Percentiles rank a stretch among this genome's conserved stretches.
Evolutionary conservation across 2,888 invertebrate genomes (phyloP).

Genomic region (Perizoma affinitatum): DNA sequence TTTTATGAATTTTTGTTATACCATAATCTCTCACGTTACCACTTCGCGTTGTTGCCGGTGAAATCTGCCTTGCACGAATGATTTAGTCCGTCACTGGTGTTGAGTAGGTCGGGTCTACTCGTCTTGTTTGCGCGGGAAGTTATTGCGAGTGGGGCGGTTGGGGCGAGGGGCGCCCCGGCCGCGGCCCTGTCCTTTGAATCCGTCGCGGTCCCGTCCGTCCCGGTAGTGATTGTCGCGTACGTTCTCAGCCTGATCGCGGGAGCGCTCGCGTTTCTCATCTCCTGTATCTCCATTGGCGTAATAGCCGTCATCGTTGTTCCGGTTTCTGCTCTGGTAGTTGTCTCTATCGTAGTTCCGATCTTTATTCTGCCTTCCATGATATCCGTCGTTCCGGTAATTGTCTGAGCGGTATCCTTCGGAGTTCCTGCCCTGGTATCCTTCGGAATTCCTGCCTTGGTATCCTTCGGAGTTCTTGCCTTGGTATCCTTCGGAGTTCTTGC

Average conservation of each 20-base stretch:
- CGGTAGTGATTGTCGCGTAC: slow-evolving; percentile 78
- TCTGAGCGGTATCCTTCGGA: slow-evolving; percentile 51
- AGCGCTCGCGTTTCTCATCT: slow-evolving; percentile 69
- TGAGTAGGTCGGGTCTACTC: slow-evolving; percentile 44
- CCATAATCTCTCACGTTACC: slow-evolving; percentile 84
- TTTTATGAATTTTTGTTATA: slow-evolving; percentile 60
- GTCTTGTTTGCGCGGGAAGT: slow-evolving; percentile 64
- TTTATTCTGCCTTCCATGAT: slow-evolving; percentile 61
- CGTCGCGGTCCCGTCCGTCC: slow-evolving; percentile 82
- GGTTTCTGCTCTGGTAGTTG: slow-evolving; percentile 56
- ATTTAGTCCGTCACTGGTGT: slow-evolving; percentile 70
- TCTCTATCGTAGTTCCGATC: slow-evolving; percentile 58
- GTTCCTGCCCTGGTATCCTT: slow-evolving; percentile 22
- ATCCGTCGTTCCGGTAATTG: slow-evolving; percentile 55
- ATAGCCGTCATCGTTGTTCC: slow-evolving; percentile 63
- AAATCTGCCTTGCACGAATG: slow-evolving; percentile 88
- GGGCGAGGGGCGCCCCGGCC: slow-evolving; percentile 74
- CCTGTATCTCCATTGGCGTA: slow-evolving; percentile 73
- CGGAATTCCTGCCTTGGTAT: slow-evolving; percentile 30
- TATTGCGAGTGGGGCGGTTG: slow-evolving; percentile 60
- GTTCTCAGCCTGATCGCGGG: slow-evolving; percentile 73
- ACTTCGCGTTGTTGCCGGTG: slow-evolving; percentile 87
- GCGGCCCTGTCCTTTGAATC: slow-evolving; percentile 76
- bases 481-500: slow-evolving; percentile 50
- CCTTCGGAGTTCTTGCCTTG: slow-evolving; percentile 67